These are phyloP conservation scores for Tetraodon nigroviridis DNA, from an alignment of 2,113 vertebrate genomes.

Conservation along the genomic window DNA sequence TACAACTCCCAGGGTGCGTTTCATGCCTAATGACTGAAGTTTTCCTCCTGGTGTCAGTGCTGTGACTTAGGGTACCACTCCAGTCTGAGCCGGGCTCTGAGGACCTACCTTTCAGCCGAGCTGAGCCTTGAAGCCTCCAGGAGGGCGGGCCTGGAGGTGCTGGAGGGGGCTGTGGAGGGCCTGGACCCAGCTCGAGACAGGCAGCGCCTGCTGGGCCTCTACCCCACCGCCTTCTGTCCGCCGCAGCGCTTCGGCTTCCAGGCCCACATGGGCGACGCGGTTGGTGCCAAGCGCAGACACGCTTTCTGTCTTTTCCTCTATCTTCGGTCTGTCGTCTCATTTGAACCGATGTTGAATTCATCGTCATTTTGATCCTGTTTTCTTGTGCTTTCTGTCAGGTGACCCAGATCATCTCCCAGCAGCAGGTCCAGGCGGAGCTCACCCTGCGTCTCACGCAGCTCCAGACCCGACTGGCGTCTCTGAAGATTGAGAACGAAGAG, in stretches of 20 bases:
- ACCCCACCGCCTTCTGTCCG: constrained; percentile 92
- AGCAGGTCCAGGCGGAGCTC: constrained; percentile 91
- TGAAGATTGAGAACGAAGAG: constrained; percentile 98
- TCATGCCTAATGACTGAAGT: not conserved
- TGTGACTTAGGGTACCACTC: constrained; percentile 98
- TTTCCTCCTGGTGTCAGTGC: constrained; percentile 72
- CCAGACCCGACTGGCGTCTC: constrained; percentile 89
- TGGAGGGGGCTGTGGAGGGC: constrained; percentile 96
- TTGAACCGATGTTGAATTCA: too few relatives aligned
- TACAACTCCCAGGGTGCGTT: not conserved
- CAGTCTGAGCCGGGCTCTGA: constrained; percentile 91
- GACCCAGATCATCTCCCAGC: constrained; percentile 90
- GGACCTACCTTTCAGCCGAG: constrained; percentile 95
- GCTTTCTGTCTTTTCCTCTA: not conserved
- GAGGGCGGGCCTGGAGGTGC: constrained; percentile 93
- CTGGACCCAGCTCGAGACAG: constrained; percentile 93
- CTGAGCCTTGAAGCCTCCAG: constrained; percentile 96
- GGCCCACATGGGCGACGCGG: constrained; percentile 95
- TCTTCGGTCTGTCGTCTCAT: not conserved
- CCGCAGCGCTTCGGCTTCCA: constrained; percentile 94
- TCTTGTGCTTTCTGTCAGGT: constrained; percentile 73
- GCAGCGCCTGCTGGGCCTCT: constrained; percentile 97
- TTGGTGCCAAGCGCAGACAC: constrained; percentile 52
- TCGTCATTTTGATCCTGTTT: not conserved
- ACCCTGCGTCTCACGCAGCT: constrained; percentile 92